Conservation (phyloP, 2,113 vertebrate species). For the Rhadina sibilatrix region DNA sequence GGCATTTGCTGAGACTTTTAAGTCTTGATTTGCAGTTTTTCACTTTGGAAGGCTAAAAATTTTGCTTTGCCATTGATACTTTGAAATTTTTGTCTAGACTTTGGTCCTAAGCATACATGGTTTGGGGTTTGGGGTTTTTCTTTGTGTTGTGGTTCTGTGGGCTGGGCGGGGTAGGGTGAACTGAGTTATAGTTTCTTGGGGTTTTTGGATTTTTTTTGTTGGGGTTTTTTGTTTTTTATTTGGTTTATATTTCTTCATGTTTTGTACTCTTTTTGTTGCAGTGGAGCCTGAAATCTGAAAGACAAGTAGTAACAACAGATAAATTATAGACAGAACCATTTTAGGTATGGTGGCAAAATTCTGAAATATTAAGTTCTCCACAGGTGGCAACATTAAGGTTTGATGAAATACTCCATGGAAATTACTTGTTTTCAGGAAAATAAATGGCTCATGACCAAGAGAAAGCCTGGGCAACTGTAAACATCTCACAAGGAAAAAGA, state of each 20-base stretch:
- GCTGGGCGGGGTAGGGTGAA: neutral
- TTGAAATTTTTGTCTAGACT: neutral
- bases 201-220: neutral
- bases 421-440: conserved; percentile 7
- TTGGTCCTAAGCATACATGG: neutral
- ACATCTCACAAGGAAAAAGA: neutral
- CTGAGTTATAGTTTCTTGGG: neutral
- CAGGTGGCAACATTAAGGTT: neutral
- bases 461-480: neutral
- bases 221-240: neutral
- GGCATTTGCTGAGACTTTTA: neutral
- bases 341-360: neutral
- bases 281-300: neutral
- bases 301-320: neutral
- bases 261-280: neutral
- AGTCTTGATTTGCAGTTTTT: conserved; percentile 1
- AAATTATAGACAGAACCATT: neutral
- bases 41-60: neutral
- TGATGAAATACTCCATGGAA: neutral
- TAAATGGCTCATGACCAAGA: neutral
- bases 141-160: neutral
- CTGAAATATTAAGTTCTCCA: neutral
- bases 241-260: neutral
- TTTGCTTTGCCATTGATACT: neutral
- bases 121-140: neutral